These are phyloP conservation scores for Euplexia lucipara DNA, from an alignment of 2,888 invertebrate genomes.

Conservation along the genomic window DNA sequence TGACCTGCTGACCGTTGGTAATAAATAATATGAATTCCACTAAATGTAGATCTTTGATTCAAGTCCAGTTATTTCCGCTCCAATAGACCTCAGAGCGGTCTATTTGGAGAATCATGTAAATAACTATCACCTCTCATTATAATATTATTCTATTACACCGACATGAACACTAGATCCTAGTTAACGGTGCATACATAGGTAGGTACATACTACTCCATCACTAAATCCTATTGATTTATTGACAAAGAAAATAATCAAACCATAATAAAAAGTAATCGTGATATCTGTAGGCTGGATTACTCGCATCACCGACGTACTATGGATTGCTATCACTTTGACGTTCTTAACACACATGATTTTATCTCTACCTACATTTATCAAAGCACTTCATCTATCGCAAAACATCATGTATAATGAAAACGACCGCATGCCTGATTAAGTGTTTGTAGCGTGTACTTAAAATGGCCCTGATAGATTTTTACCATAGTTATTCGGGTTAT, in stretches of 20 bases:
- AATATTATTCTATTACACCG: not conserved
- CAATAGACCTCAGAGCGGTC: not conserved
- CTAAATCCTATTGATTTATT: slow-evolving; percentile 37
- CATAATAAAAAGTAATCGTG: slow-evolving; percentile 50
- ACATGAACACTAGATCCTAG: not conserved
- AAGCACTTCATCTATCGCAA: slow-evolving; percentile 47
- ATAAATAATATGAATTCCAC: too few relatives aligned
- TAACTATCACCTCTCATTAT: not conserved
- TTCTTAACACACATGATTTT: slow-evolving; percentile 31
- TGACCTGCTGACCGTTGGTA: too few relatives aligned
- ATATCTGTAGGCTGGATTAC: slow-evolving; percentile 37
- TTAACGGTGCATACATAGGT: not conserved
- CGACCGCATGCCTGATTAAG: slow-evolving; percentile 14
- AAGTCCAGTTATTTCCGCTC: too few relatives aligned
- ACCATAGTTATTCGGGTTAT: slow-evolving; percentile 3
- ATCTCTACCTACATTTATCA: slow-evolving; percentile 48
- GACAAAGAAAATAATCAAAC: slow-evolving; percentile 25
- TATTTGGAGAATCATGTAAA: not conserved
- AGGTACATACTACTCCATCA: not conserved
- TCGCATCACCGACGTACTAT: not conserved
- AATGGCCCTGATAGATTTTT: slow-evolving; percentile 23
- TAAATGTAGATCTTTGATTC: too few relatives aligned
- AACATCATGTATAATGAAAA: slow-evolving; percentile 39
- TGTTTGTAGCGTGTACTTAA: slow-evolving; percentile 12
- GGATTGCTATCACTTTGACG: slow-evolving; percentile 31